A percentile compares a stretch with the other conserved stretches of the same genome.
Evolutionary conservation across 2,797 vertebrate species (phyloP).

Genomic region (Onychomys torridus): DNA sequence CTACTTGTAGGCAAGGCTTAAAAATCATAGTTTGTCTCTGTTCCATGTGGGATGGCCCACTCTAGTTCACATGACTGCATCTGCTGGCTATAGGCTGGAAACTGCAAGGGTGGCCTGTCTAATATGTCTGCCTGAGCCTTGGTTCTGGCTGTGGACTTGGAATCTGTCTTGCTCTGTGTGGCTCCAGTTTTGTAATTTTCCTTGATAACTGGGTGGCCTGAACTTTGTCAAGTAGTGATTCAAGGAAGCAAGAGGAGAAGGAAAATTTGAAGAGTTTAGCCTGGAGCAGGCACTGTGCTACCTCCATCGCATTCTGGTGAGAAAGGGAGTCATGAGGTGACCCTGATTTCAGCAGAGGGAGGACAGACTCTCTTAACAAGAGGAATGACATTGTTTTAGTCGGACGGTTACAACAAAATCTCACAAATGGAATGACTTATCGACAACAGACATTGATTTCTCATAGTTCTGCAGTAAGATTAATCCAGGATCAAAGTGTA

Average conservation of each 20-base stretch:
- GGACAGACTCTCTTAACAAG: not conserved
- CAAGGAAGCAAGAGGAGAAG: not conserved
- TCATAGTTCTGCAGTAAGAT: not conserved
- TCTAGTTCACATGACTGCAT: not conserved
- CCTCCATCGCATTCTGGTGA: not conserved
- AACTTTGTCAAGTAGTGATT: constrained; percentile 8
- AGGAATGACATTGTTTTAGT: constrained; percentile 1
- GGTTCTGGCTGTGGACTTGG: not conserved
- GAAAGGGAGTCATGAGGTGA: not conserved
- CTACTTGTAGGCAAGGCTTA: not conserved
- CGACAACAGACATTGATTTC: constrained; percentile 23
- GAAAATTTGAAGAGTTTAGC: not conserved
- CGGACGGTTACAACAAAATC: not conserved
- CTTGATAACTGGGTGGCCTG: not conserved
- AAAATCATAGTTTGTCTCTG: not conserved
- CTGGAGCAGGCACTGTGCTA: not conserved
- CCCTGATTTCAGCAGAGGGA: not conserved
- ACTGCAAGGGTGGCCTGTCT: not conserved
- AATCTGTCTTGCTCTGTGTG: not conserved
- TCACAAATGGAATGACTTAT: not conserved
- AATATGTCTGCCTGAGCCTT: not conserved
- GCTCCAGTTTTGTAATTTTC: not conserved
- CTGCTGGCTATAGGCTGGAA: not conserved
- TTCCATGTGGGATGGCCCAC: not conserved
- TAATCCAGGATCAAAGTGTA: constrained; percentile 9